Conservation (phyloP, 1,140 invertebrate species). For the Drosophila mojavensis region DNA sequence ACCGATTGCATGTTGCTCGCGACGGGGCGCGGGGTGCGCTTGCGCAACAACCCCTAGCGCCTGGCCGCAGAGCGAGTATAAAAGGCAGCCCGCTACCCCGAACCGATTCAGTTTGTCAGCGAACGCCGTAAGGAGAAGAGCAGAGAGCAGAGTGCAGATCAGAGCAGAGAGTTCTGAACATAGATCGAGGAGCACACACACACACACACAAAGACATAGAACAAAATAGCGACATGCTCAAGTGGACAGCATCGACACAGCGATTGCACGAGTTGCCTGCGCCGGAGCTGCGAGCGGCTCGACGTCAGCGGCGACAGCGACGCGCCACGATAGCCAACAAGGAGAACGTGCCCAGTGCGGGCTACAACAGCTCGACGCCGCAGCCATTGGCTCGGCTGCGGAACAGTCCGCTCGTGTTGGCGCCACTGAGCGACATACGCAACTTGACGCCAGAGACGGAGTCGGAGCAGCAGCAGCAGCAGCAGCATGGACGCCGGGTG, state of each 20-base stretch:
- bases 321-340: constrained; percentile 61
- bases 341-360: constrained; percentile 55
- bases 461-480: constrained; percentile 4
- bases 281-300: constrained; percentile 10
- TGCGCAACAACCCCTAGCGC: constrained; percentile 74
- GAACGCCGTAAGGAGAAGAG: constrained; percentile 53
- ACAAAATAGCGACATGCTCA: constrained; percentile 57
- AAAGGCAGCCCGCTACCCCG: constrained; percentile 51
- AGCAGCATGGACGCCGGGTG: constrained; percentile 11
- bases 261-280: constrained; percentile 31
- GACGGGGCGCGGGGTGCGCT: constrained; percentile 49
- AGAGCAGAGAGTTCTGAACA: constrained; percentile 19
- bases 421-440: constrained; percentile 73
- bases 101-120: constrained; percentile 81
- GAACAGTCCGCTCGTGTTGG: constrained; percentile 74
- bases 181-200: constrained; percentile 16
- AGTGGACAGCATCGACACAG: constrained; percentile 74
- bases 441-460: constrained; percentile 66
- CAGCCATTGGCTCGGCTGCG: constrained; percentile 52
- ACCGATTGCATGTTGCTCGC: constrained; percentile 3
- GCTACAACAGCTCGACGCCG: constrained; percentile 68
- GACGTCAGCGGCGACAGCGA: constrained; percentile 44
- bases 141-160: constrained; percentile 13
- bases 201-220: constrained; percentile 12
- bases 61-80: constrained; percentile 49